Evolutionary conservation across 2,888 invertebrate genomes (phyloP), one percentile per base, ranked within the genome.

Genomic region (Acronicta psi): DNA sequence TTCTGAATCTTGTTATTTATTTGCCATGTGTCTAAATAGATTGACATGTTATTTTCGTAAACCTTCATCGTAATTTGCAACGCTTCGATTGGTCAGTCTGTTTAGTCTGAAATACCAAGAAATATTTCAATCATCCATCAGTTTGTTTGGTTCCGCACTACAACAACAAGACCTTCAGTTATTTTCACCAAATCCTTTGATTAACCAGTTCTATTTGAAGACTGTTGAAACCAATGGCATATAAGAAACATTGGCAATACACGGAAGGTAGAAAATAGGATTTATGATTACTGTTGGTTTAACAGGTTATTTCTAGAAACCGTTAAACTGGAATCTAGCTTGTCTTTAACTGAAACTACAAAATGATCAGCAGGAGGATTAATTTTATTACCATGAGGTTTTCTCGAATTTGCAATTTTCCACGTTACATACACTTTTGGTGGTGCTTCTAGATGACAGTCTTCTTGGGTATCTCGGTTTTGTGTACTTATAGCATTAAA

Each of bases 111-210:
- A 45, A 50, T 59, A 59, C 16, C 10, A 49, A 65, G 37, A 37
- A 46, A 60, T 73, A 63, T 72, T 72, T 74, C 55, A 59, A 43
- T 56, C 61, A 45, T 60, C 41, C 10, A 57, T 43, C 34, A 51
- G 31, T 62, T 56, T 58, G 38, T 54, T 73, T 56, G 17, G 25
- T 45, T 65, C 16, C 20, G 17, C 23, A 29, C 41, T 58, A 41
- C 8, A 62, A 60, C 50, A 63, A 71, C 29, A 65, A 59, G 45
- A 57, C 71, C 65, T 73, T 69, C 56, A 46, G 47, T 41, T 70
- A 70, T 75, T 65, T 75, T 64, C 41, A 41, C 13, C 23, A 59
- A 65, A 50, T 63, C 31, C 6, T 65, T 68, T 54, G 54, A 66
- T 71, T 58, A 44, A 46, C 36, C 31, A 25, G 51, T 57, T 63